Conservation (phyloP, 2,888 invertebrate genomes). For the Reticulitermes lucifugus region DNA sequence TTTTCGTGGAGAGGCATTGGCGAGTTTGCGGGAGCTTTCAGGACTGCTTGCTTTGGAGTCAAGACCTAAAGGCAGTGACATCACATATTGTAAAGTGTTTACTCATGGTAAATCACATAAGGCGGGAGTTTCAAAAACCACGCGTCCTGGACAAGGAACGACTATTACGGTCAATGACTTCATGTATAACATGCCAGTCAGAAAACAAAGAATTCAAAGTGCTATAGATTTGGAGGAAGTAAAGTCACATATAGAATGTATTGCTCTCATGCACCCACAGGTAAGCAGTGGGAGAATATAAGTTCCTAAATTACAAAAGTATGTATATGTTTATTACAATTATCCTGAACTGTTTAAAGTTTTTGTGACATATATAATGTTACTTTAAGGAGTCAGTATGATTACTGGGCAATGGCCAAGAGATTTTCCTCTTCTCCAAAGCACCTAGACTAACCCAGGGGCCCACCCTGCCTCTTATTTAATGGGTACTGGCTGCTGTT, state of each 20-base stretch:
- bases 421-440: too few species aligned
- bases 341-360: too few species aligned
- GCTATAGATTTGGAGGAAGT: conserved; percentile 71
- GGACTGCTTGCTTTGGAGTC: conserved; percentile 72
- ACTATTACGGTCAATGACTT: conserved; percentile 78
- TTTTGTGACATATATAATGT: too few species aligned
- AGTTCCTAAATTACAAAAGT: neutral
- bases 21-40: conserved; percentile 71
- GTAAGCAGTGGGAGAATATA: conserved; percentile 58
- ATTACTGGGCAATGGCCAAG: too few species aligned
- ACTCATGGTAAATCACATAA: conserved; percentile 64
- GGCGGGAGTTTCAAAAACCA: conserved; percentile 58
- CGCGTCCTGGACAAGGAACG: conserved; percentile 76
- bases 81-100: conserved; percentile 72
- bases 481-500: too few species aligned
- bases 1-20: conserved; percentile 76
- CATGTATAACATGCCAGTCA: conserved; percentile 72
- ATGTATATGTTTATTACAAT: too few species aligned
- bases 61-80: conserved; percentile 62
- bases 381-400: too few species aligned
- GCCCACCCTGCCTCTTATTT: too few species aligned
- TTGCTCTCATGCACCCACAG: conserved; percentile 74
- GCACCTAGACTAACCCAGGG: too few species aligned
- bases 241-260: conserved; percentile 68
- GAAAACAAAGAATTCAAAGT: conserved; percentile 68